phyloP scores from a whole-genome alignment of 2,888 invertebrate species.

The Lasioglossum pauxillum region DNA sequence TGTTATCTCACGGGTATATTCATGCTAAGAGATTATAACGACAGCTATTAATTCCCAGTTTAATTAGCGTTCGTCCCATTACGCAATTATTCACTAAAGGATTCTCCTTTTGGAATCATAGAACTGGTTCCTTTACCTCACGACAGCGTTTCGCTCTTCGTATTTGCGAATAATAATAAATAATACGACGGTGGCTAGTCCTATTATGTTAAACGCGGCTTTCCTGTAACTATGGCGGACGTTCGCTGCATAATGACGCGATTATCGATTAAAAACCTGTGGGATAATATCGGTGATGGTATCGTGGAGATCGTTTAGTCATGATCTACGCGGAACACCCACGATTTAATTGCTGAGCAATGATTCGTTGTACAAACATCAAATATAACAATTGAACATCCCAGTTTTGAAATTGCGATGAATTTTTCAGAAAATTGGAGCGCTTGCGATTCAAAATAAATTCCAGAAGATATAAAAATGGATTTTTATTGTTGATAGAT shows the following conservation, averaged over 20 bases:
- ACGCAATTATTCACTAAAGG: slow-evolving; percentile 52
- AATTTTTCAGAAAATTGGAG: no score
- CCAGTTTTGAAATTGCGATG: no score
- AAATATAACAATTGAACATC: no score
- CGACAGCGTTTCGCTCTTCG: slow-evolving; percentile 44
- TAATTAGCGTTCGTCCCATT: slow-evolving; percentile 50
- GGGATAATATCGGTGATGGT: slow-evolving; percentile 49
- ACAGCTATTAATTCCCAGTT: slow-evolving; percentile 64
- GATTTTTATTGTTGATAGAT: no score
- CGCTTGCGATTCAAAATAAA: neutral
- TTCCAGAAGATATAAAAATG: neutral
- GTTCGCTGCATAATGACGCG: slow-evolving; percentile 44
- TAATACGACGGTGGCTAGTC: slow-evolving; percentile 44
- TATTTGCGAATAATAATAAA: slow-evolving; percentile 69
- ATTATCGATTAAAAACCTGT: slow-evolving; percentile 44
- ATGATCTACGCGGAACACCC: slow-evolving; percentile 34
- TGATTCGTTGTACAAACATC: neutral
- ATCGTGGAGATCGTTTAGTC: slow-evolving; percentile 30
- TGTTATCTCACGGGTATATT: slow-evolving; percentile 20
- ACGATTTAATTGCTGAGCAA: slow-evolving; percentile 19
- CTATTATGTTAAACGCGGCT: slow-evolving; percentile 40
- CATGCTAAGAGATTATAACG: slow-evolving; percentile 27
- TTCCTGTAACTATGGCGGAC: slow-evolving; percentile 25
- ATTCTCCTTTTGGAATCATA: slow-evolving; percentile 49
- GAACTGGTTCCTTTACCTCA: slow-evolving; percentile 60